Conservation (phyloP, 1,140 invertebrate genomes). For the Drosophila nasuta region DNA sequence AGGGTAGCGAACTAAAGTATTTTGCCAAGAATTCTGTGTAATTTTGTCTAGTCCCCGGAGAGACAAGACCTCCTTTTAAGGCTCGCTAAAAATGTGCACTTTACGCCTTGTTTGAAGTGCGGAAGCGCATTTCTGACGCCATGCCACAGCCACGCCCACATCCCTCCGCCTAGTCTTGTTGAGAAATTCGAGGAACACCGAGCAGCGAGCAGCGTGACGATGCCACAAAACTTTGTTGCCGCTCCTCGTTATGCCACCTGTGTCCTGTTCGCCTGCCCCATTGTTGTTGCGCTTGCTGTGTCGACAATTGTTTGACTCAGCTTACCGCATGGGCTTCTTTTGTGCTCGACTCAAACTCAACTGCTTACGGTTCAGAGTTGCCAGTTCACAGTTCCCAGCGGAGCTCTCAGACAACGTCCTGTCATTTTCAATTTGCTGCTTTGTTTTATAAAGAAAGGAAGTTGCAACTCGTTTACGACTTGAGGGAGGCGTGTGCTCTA, state of each 20-base stretch:
- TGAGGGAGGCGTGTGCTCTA: neutral
- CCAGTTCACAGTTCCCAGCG: slow-evolving; percentile 1
- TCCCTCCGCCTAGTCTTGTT: neutral
- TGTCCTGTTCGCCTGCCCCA: neutral
- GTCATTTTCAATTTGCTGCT: slow-evolving; percentile 52
- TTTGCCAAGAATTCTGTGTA: slow-evolving; percentile 38
- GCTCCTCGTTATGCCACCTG: neutral
- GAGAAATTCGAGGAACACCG: neutral
- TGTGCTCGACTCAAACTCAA: neutral
- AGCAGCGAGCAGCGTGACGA: neutral
- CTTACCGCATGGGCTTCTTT: slow-evolving; percentile 15
- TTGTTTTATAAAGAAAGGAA: slow-evolving; percentile 31
- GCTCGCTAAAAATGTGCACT: slow-evolving; percentile 47
- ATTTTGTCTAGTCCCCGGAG: slow-evolving; percentile 15
- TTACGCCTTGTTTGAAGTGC: slow-evolving; percentile 42
- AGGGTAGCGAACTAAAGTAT: slow-evolving; percentile 13
- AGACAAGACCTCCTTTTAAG: neutral
- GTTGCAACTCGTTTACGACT: slow-evolving; percentile 29
- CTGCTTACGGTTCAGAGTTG: too few species aligned
- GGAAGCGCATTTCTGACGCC: slow-evolving; percentile 38
- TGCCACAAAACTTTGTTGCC: slow-evolving; percentile 25
- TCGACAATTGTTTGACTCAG: slow-evolving; percentile 18
- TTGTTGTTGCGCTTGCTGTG: neutral
- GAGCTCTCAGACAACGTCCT: slow-evolving; percentile 23
- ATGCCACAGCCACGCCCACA: neutral